Conservation (phyloP, 2,797 vertebrate genomes). For the Arrhamphus sclerolepis region DNA sequence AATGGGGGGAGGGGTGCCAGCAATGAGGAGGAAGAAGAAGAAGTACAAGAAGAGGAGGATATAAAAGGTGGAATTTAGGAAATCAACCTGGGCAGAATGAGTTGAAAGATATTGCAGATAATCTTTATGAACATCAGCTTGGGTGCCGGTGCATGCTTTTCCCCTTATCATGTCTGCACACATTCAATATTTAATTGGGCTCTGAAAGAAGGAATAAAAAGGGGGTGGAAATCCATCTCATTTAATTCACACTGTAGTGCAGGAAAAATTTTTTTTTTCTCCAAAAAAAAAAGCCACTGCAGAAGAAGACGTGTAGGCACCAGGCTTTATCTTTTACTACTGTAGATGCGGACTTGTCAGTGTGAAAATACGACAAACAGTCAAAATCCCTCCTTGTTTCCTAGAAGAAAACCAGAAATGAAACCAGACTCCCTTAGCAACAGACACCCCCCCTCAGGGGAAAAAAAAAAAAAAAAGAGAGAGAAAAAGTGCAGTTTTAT, state of each 20-base stretch:
- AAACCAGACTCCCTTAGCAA: conserved; percentile 69
- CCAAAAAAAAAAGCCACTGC: conserved; percentile 37
- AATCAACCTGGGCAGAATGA: conserved; percentile 25
- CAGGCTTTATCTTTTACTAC: conserved; percentile 28
- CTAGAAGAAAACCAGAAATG: conserved; percentile 51
- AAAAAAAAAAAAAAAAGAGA: conserved; percentile 9
- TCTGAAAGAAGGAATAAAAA: conserved; percentile 13
- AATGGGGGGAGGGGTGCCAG: conserved; percentile 38
- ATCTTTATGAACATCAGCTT: conserved; percentile 8
- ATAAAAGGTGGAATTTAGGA: conserved; percentile 28
- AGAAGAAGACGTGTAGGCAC: conserved; percentile 12
- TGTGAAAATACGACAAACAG: conserved; percentile 67
- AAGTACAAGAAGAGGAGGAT: conserved; percentile 10
- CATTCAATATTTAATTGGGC: conserved; percentile 41
- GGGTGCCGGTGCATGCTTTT: not conserved
- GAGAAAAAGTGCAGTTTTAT: conserved; percentile 53
- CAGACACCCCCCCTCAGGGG: conserved; percentile 27
- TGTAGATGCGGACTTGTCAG: conserved; percentile 55
- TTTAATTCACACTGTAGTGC: conserved; percentile 27
- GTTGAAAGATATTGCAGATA: conserved; percentile 19
- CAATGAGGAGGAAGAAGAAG: conserved; percentile 19
- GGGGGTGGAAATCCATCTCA: not conserved
- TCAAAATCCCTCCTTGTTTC: conserved; percentile 53
- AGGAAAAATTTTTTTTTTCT: conserved; percentile 31
- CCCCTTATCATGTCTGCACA: conserved; percentile 12